These are phyloP conservation scores for Clarias gariepinus DNA, from an alignment of 2,113 vertebrate species.

Conservation along the genomic window DNA sequence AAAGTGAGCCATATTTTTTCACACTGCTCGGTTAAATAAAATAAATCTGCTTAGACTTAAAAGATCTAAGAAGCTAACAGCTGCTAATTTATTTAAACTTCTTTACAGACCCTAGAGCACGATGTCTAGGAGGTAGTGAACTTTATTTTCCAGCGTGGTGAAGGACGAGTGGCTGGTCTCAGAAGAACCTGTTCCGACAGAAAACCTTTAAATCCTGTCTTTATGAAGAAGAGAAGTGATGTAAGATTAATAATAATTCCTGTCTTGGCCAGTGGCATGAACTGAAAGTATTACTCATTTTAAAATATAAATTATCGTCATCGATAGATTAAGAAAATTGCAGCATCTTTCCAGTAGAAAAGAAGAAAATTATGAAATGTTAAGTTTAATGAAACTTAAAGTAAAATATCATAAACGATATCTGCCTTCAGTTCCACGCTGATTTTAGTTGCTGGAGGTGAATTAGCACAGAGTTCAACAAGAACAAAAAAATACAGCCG, in stretches of 20 bases:
- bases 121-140: not conserved
- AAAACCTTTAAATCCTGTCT: too few relatives aligned
- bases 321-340: not conserved
- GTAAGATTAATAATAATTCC: not conserved
- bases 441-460: not conserved
- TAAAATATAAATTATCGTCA: not conserved
- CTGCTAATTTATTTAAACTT: conserved; percentile 1
- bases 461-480: not conserved
- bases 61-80: too few relatives aligned
- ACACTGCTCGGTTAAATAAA: too few relatives aligned
- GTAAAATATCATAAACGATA: not conserved
- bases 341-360: not conserved
- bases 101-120: not conserved
- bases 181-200: too few relatives aligned
- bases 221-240: not conserved
- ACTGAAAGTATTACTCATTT: not conserved
- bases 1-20: too few relatives aligned
- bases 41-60: too few relatives aligned
- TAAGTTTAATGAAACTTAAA: not conserved
- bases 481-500: not conserved
- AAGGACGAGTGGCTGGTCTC: too few relatives aligned
- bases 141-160: too few relatives aligned
- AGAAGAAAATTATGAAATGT: not conserved
- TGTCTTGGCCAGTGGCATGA: not conserved
- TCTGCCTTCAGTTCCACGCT: not conserved